Base-by-base conservation (phyloP, 2,888 invertebrate genomes). In the Orthosia gracilis region DNA sequence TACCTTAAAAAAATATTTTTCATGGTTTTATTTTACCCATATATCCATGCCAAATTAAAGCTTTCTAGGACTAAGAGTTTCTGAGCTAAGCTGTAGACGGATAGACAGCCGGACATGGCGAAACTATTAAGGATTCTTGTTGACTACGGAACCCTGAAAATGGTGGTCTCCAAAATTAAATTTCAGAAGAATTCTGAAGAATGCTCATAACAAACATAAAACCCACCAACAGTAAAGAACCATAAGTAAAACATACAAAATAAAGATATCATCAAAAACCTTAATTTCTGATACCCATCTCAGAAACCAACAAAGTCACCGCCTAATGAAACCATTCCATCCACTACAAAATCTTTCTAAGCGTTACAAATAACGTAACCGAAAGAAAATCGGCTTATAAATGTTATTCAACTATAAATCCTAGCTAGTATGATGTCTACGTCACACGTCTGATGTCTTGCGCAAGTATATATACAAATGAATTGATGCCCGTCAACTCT, bases 401-500 rank as follows among this genome's bases (percentile, higher is more conserved):
- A 87, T 92, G 93, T 92, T 91, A 90, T 83, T 86, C 84, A 83
- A 89, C 86, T 85, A 87, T 87, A 85, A 87, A 85, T 88, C 83
- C 71, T 57, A 61, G 87, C 76, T 80, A 52, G 66, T 80, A 76
- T 73, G 88, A 85, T 85, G 88, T 85, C 73, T 75, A 79, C 69
- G 78, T 81, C 86, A 85, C 67, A 81, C 83, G 59, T 76, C 73
- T 79, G 87, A 89, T 88, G 84, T 89, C 90, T 94, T 93, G 91
- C 90, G 91, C 92, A 94, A 94, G 89, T 82, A 23, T 84, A 23
- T 84, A 49, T 87, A 90, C 92, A 93, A 93, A 93, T 89, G 92
- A 91, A 93, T 92, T 93, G 92, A 91, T 89, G 91, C 92, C 93
- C 91, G 91, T 92, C 92, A 89, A 88, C 90, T 91, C 84, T 89